Evolutionary conservation across 2,113 vertebrate genomes (phyloP), one percentile per base, ranked within the genome.

Genomic region (Nansenia antarctica): DNA sequence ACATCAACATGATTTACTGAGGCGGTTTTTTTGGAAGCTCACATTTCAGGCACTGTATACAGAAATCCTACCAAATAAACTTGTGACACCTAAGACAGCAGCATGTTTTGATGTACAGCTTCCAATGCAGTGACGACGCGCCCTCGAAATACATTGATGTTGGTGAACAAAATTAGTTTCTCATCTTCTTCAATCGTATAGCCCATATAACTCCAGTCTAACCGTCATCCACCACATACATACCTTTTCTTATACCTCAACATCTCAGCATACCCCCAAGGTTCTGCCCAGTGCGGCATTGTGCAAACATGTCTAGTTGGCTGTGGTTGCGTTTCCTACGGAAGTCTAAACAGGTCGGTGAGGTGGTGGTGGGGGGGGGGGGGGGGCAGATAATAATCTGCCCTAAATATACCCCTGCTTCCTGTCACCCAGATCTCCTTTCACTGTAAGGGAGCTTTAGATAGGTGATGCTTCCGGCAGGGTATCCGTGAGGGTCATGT

Each of bases 371-470:
- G 80, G n/a, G n/a, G n/a, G n/a, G n/a, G n/a, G n/a, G n/a, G n/a
- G n/a, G n/a, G n/a, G n/a, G n/a, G n/a, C n/a, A n/a, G n/a, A n/a
- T n/a, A n/a, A 79, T 85, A 85, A 86, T 89, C 79, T 72, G 70
- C 37, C 65, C 82, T 90, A 90, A 90, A 90, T 87, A 89, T 87
- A 90, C 57, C 62, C 18, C 61, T 52, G 76, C 82, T 88, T 92
- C 87, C 87, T 87, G 79, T 84, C 47, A 26, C 53, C 60, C 70
- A 67, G 85, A 86, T 89, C 85, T 70, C 66, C 73, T 91, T 91
- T 88, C 86, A 84, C 29, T 62, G 47, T 81, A 77, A 81, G 66
- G 70, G 26, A 66, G 68, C 59, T 67, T 83, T 45, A 74, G 72
- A 79, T 27, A 75, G 76, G 77, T 42, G 59, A 74, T 81, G 79